Base-by-base conservation (phyloP, 1,140 invertebrate genomes). In the Megalonaias nervosa region DNA sequence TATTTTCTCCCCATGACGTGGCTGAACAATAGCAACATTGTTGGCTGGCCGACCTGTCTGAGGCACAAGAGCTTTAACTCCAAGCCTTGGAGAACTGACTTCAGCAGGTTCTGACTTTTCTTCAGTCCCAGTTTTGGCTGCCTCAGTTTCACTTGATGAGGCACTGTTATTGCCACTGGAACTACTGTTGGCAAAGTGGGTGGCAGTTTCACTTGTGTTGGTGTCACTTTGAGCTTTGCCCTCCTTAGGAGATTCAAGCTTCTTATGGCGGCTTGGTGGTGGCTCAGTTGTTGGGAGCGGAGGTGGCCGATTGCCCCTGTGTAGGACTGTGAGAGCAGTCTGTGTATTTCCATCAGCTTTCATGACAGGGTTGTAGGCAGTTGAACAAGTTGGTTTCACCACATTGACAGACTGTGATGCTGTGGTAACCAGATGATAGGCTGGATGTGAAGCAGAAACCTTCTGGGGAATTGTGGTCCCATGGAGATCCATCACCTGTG, bases 11-110 rank as follows among this genome's bases (percentile, higher is more conserved):
- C 87, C 87, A 65, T 86, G 85, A 55, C 87, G 80, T 12, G 87
- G 87, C 67, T 89, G 87, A 60, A 89, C 87, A 13, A 89, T 87
- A 1, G 87, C 87, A n/a, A 89, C 86, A 79, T 89, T 89, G 74
- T 87, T 89, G n/a, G 87, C 87, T 0, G 84, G 81, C 67, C 85
- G 84, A 17, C 82, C 75, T 26, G 87, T 76, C 67, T 87, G 85
- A 9, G 86, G 82, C 26, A 82, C 82, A 14, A 89, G 81, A 75
- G 84, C 85, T 79, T 89, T 89, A 31, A 88, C 84, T 48, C 87
- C 87, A 14, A 89, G 79, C 67, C 86, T 84, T 3, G 88, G 88
- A 19, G 88, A 89, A 74, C 80, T 89, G 69, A 84, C 85, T 60
- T 82, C 81, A 75, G 76, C 81, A 9, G 81, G 77, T 23, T 73